Base-by-base conservation (phyloP, 2,797 vertebrate genomes). In the Sibirionetta formosa region DNA sequence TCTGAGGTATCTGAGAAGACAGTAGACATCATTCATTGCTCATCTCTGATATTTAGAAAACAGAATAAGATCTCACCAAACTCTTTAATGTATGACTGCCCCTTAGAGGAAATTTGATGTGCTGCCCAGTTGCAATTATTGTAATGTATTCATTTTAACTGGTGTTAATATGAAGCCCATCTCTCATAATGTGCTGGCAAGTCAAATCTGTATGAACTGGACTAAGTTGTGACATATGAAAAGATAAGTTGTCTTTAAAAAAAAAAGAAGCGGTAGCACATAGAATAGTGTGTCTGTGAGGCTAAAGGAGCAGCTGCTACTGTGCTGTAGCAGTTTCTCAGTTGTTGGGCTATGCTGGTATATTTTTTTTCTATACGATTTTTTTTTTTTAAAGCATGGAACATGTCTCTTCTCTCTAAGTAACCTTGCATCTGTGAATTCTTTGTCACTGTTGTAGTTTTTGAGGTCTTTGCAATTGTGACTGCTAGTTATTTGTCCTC, bases 141-240 rank as follows among this genome's bases (percentile, higher is more conserved):
- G 18, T 31, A 29, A 19, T 8, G 9, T 60, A 57, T 14, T 70
- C 4, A 0, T 76, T 76, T 82, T 70, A 79, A 58, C 15, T 14
- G 14, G 0, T 7, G 9, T 31, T 44, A 72, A 60, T 27, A 57
- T 5, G 7, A 83, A 91, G 9, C 31, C 7, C 0, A 0, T 61
- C 85, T 87, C 36, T 77, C 54, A 13, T 23, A 3, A 54, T 69
- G 50, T 84, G 3, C 48, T 86, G 38, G 4, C n/a, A 19, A 56
- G 19, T 70, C 31, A 53, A 29, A 64, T 87, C 16, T 51, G 87
- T 5, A 15, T 0, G 0, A 42, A 46, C 8, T 56, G 19, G 58
- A n/a, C 61, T 76, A 66, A 87, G 48, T 4, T 56, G 15, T 3
- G 3, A 33, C 12, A 3, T 9, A 2, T 50, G 22, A 38, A 80